phyloP scores from a whole-genome alignment of 92 coral and sea anemone species.

The Isaurus tuberculatus region DNA sequence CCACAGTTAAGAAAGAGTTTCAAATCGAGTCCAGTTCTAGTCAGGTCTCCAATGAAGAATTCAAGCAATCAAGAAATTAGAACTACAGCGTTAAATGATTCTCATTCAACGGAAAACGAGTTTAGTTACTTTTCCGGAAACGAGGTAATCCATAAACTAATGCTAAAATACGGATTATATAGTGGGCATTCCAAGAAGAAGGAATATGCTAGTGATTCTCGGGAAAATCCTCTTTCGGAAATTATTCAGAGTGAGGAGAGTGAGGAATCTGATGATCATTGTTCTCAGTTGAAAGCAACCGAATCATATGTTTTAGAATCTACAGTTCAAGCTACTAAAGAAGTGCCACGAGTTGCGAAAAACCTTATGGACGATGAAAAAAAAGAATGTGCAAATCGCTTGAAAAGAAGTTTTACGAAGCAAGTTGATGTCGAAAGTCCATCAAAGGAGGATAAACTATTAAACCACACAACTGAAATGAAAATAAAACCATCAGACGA shows the following conservation, averaged over 20 bases:
- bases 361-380: background rate
- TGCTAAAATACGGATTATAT: conserved; percentile 93
- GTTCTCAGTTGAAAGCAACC: background rate
- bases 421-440: background rate
- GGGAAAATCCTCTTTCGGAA: background rate
- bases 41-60: background rate
- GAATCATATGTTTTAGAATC: background rate
- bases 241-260: background rate
- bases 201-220: background rate
- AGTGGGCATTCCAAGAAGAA: conserved; percentile 44
- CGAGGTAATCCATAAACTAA: conserved; percentile 88
- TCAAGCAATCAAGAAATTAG: background rate
- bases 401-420: background rate
- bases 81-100: background rate
- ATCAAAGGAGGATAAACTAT: background rate
- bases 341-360: background rate
- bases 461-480: background rate
- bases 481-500: background rate
- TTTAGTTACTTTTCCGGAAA: conserved; percentile 72
- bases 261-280: background rate
- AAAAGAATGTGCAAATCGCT: background rate
- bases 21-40: conserved; percentile 34
- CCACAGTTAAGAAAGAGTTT: conserved; percentile 24
- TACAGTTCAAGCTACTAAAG: background rate
- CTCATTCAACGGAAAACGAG: conserved; percentile 15